Evolutionary conservation across 2,797 vertebrate genomes (phyloP), one percentile per base, ranked within the genome.

Genomic region (Parotocinclus haroldoi): DNA sequence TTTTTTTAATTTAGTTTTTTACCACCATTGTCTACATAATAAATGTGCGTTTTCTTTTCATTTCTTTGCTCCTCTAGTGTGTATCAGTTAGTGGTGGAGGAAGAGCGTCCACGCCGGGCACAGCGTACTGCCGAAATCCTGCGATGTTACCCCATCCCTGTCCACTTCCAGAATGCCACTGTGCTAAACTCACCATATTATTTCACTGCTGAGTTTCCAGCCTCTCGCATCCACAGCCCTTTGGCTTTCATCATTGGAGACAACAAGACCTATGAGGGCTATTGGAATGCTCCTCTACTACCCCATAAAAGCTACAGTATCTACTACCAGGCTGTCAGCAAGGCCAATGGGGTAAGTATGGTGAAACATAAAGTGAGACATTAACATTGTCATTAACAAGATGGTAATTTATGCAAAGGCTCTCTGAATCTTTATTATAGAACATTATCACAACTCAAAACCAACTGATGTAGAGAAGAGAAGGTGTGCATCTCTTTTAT

Each of bases 291-390:
- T 11, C 92, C 92, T 6, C 89, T 94, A 40, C 92, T 96, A 67
- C 95, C 95, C 55, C 93, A 97, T 69, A 98, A 98, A 88, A 96
- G 95, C 80, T 98, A 98, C 78, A 93, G 91, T 63, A 90, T 98
- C 85, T 98, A 97, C 85, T 98, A 93, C 69, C 96, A 98, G 89
- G 96, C 95, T 50, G 93, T 94, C 64, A 96, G 95, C 89, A 90
- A 91, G 17, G 95, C 95, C 60, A 93, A 94, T 37, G 94, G 95
- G 92, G 96, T 98, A 87, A 92, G 94, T 82, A 14, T n/a, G 10
- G 0, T 53, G 14, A 58, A 62, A 44, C 52, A 18, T 48, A 49
- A 66, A 4, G 16, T 48, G 19, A 37, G 19, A 9, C 45, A 46
- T 46, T 27, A 27, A 27, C 2, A 5, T 27, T 27, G 27, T 5